phyloP scores from a whole-genome alignment of 2,797 vertebrate species.

The Malurus leucopterus region DNA sequence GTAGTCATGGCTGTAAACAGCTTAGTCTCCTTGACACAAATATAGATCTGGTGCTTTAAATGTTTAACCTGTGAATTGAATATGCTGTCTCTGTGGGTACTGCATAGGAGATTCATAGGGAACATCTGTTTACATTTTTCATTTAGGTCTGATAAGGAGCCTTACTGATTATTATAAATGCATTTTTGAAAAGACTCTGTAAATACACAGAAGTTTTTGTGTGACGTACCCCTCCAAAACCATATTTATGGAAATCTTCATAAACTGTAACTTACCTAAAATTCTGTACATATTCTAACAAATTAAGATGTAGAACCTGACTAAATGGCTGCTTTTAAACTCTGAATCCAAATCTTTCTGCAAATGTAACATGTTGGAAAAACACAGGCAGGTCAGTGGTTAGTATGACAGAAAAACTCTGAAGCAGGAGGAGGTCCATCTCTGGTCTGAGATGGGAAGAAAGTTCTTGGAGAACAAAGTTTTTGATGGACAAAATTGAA shows the following conservation, averaged over 20 bases:
- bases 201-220: not conserved
- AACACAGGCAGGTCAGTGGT: not conserved
- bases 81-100: not conserved
- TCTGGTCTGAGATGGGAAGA: not conserved
- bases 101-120: not conserved
- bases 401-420: not conserved
- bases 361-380: not conserved
- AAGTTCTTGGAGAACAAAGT: not conserved
- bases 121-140: not conserved
- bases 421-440: not conserved
- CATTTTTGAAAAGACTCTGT: not conserved
- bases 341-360: not conserved
- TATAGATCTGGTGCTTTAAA: not conserved
- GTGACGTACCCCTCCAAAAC: not conserved
- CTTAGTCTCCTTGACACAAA: not conserved
- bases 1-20: conserved; percentile 28
- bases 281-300: not conserved
- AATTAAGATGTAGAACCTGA: not conserved
- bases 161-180: not conserved
- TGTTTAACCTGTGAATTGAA: not conserved
- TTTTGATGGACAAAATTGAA: not conserved
- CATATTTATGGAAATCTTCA: not conserved
- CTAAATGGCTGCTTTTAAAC: not conserved
- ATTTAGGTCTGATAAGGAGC: not conserved
- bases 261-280: not conserved